Conservation (phyloP, 53 echinoderm and acorn worm genomes). For the Hippasteria phrygiana region DNA sequence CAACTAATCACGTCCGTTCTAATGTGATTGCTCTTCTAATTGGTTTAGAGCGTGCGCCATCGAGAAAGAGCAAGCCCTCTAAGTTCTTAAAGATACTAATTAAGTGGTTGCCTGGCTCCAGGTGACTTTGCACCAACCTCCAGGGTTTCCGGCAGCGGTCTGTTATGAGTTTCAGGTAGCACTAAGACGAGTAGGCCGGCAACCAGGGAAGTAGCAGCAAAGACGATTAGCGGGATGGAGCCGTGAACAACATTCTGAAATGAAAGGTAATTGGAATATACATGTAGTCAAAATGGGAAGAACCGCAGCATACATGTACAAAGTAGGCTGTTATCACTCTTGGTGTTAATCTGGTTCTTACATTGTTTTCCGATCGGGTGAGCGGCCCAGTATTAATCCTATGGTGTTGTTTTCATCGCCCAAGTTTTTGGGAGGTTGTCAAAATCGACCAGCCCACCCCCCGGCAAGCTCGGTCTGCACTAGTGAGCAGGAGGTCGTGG, state of each 20-base stretch:
- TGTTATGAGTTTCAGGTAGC: constrained; percentile 48
- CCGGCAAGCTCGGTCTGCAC: too few relatives aligned
- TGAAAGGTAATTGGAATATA: not conserved
- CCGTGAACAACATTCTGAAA: constrained; percentile 15
- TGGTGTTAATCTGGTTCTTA: too few relatives aligned
- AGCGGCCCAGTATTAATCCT: too few relatives aligned
- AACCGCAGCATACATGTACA: not conserved
- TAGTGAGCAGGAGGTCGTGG: too few relatives aligned
- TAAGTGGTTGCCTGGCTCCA: not conserved
- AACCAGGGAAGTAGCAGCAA: constrained; percentile 23
- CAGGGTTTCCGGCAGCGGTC: constrained; percentile 43
- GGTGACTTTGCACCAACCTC: not conserved
- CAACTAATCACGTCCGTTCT: too few relatives aligned
- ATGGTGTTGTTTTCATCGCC: not conserved
- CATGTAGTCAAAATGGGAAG: not conserved
- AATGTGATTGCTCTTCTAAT: too few relatives aligned
- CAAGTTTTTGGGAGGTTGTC: too few relatives aligned
- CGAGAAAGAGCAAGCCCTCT: too few relatives aligned
- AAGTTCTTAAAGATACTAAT: too few relatives aligned
- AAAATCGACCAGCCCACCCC: not conserved
- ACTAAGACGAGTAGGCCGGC: constrained; percentile 27
- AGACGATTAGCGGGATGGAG: constrained; percentile 38
- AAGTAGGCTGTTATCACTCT: not conserved
- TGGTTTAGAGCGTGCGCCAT: too few relatives aligned
- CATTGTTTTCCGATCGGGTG: too few relatives aligned